These are phyloP conservation scores for Catharus bicknelli DNA, from an alignment of 2,113 vertebrate species.

Conservation along the genomic window DNA sequence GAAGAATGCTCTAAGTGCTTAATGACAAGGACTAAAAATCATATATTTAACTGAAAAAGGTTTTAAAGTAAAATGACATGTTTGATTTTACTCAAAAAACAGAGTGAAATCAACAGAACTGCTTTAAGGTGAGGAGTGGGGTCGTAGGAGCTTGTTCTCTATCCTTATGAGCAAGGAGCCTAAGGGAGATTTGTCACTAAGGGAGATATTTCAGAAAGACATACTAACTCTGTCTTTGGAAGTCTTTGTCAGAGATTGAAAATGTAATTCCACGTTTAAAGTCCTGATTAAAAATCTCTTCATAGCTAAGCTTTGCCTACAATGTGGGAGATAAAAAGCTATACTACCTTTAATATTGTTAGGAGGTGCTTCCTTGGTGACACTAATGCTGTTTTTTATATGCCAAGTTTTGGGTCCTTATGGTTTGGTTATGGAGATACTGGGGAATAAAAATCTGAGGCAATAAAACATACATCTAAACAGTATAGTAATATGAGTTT, in stretches of 20 bases:
- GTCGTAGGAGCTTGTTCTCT: not conserved
- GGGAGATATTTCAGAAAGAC: not conserved
- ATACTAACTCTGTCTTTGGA: not conserved
- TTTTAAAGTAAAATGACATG: not conserved
- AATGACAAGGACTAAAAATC: not conserved
- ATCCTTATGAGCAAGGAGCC: not conserved
- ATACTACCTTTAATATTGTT: not conserved
- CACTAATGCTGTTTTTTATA: not conserved
- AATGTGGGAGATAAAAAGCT: not conserved
- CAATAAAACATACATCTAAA: not conserved
- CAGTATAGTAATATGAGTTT: not conserved
- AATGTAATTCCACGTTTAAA: not conserved
- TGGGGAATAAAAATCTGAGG: not conserved
- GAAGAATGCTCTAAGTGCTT: not conserved
- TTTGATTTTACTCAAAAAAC: not conserved
- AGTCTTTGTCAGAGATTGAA: not conserved
- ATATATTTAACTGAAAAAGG: not conserved
- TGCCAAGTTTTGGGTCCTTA: not conserved
- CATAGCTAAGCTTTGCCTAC: not conserved
- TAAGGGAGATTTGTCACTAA: not conserved
- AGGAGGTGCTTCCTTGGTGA: not conserved
- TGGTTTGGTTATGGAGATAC: accelerated
- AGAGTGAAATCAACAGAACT: not conserved
- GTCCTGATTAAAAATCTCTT: not conserved
- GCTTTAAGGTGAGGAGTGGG: not conserved